phyloP scores from a whole-genome alignment of 2,113 vertebrate genomes.

The Saccopteryx leptura region DNA sequence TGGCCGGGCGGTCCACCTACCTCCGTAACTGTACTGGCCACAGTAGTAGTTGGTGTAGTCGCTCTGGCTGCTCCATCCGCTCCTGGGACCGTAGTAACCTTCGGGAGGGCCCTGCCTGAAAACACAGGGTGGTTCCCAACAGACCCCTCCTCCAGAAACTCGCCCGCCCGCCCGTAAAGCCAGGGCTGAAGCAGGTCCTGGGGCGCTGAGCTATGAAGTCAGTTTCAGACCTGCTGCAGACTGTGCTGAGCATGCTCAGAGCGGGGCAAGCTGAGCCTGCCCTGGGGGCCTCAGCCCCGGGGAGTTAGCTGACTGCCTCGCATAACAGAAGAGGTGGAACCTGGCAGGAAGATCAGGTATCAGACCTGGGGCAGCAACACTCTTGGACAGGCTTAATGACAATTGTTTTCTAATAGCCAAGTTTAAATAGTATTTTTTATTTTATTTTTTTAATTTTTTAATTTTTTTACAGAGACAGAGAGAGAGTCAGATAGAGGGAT shows the following conservation, averaged over 20 bases:
- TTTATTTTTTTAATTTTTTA: too few relatives aligned
- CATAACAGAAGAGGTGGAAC: accelerated
- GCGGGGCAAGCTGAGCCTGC: accelerated
- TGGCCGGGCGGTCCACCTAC: conserved; percentile 54
- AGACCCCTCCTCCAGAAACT: too few relatives aligned
- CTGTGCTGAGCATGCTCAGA: accelerated
- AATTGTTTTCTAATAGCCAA: not conserved
- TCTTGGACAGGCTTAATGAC: not conserved
- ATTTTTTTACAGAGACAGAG: too few relatives aligned
- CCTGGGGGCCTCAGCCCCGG: not conserved
- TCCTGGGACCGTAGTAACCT: conserved; percentile 88
- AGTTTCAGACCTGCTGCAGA: accelerated
- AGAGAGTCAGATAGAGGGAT: too few relatives aligned
- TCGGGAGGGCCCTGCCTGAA: conserved; percentile 94
- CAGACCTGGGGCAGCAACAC: not conserved
- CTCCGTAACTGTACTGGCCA: conserved; percentile 91
- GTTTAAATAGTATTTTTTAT: not conserved
- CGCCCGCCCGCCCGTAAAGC: not conserved
- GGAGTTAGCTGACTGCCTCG: not conserved
- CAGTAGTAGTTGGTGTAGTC: conserved; percentile 93
- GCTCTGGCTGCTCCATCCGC: conserved; percentile 92
- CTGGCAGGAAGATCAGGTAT: too few relatives aligned
- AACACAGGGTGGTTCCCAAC: not conserved
- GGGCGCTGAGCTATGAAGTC: accelerated
- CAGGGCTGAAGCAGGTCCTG: not conserved